Evolutionary conservation across 2,888 invertebrate genomes (phyloP).

Genomic region (Epirrhoe tristata): DNA sequence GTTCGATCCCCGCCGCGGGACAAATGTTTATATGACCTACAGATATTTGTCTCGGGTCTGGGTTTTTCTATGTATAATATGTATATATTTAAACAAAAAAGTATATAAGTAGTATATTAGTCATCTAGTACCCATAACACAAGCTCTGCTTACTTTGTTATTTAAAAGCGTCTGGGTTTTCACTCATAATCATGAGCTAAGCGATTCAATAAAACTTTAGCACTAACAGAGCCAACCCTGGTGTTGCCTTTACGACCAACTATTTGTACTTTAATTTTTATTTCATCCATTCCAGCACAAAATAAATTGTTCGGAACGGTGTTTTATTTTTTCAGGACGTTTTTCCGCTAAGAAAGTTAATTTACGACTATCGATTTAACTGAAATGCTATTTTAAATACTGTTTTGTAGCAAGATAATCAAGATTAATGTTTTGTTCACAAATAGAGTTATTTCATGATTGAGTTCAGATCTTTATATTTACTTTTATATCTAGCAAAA

Average conservation of each 20-base stretch:
- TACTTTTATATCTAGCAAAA: neutral
- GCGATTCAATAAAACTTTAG: conserved; percentile 31
- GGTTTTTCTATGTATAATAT: no score
- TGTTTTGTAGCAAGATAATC: neutral
- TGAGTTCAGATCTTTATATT: neutral
- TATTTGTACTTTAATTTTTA: conserved; percentile 42
- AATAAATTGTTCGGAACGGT: conserved; percentile 33
- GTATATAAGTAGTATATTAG: no score
- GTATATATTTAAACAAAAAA: no score
- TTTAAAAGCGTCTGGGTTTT: conserved; percentile 18
- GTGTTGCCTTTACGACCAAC: conserved; percentile 33
- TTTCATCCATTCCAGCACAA: conserved; percentile 38
- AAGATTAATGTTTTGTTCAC: neutral
- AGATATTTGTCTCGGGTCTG: no score
- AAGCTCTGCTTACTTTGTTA: no score
- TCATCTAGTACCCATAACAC: no score
- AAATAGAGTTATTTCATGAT: neutral
- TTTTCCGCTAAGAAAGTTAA: conserved; percentile 22
- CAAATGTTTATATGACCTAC: no score
- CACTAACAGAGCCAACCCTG: conserved; percentile 35
- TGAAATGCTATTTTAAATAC: conserved; percentile 2
- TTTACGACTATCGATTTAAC: conserved; percentile 25
- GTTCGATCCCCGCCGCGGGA: no score
- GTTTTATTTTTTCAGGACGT: conserved; percentile 32
- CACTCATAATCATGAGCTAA: conserved; percentile 27